These are phyloP conservation scores for Riparia riparia DNA, from an alignment of 2,113 vertebrate genomes.

Conservation along the genomic window DNA sequence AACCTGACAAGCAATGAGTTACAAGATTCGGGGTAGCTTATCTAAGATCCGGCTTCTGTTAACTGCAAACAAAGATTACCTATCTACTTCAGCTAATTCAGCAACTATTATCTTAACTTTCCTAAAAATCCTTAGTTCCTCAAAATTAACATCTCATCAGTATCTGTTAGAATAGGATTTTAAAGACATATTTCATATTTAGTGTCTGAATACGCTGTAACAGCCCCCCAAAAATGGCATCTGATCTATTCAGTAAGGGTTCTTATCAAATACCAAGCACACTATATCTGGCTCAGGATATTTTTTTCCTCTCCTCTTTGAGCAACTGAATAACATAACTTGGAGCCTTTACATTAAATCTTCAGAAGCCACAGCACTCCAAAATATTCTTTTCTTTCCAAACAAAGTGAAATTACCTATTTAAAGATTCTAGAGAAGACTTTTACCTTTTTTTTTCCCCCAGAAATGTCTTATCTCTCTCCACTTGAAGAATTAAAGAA, in stretches of 20 bases:
- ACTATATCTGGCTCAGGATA: neutral
- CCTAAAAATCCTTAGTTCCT: too few relatives aligned
- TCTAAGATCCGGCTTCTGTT: too few relatives aligned
- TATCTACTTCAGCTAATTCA: too few relatives aligned
- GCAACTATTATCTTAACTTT: too few relatives aligned
- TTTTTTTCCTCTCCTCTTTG: neutral
- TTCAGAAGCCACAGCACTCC: neutral
- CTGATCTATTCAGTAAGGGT: neutral
- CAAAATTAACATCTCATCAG: too few relatives aligned
- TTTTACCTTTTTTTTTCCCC: neutral
- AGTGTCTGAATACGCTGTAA: neutral
- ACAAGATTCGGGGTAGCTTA: too few relatives aligned
- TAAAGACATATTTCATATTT: neutral
- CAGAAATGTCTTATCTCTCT: neutral
- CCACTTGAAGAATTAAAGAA: neutral
- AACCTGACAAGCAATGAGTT: too few relatives aligned
- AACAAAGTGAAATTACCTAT: neutral
- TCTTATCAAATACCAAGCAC: neutral
- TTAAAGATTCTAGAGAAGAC: neutral
- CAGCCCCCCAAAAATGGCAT: neutral
- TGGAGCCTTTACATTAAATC: neutral
- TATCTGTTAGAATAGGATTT: neutral
- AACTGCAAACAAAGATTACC: too few relatives aligned
- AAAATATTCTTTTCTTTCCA: neutral
- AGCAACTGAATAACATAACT: neutral